Evolutionary conservation across 2,113 vertebrate species (phyloP).

Genomic region (Stigmatopora argus): DNA sequence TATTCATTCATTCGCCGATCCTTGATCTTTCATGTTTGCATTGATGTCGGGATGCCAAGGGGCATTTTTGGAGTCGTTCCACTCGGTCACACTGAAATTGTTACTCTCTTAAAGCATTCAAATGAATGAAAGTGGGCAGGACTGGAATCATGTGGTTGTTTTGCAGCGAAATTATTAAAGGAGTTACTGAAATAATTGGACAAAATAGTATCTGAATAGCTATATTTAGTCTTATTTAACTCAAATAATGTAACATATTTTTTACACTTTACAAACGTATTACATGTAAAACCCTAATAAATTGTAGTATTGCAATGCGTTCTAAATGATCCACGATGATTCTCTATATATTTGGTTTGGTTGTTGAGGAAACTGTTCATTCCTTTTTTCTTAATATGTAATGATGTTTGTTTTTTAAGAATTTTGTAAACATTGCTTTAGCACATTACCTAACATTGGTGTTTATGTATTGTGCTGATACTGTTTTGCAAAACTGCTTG

Average conservation of each 20-base stretch:
- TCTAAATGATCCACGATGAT: neutral
- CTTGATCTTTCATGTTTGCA: neutral
- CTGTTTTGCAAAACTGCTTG: no score
- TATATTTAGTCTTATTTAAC: no score
- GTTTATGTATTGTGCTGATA: no score
- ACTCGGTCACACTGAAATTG: neutral
- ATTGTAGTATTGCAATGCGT: neutral
- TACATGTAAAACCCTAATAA: neutral
- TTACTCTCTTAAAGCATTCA: conserved; percentile 9
- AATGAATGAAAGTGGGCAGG: conserved; percentile 53
- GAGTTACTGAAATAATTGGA: neutral
- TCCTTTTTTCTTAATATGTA: neutral
- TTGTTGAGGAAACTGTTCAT: neutral
- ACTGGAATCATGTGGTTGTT: neutral
- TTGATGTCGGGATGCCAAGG: neutral
- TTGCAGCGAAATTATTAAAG: neutral
- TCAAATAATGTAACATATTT: no score
- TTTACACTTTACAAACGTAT: neutral
- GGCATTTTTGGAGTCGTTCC: neutral
- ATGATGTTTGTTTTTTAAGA: neutral
- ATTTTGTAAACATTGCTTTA: neutral
- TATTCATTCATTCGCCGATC: no score
- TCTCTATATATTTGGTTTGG: neutral
- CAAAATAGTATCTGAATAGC: no score
- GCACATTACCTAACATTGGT: no score